Conservation (phyloP, 2,797 vertebrate species). For the Protonibea diacanthus region DNA sequence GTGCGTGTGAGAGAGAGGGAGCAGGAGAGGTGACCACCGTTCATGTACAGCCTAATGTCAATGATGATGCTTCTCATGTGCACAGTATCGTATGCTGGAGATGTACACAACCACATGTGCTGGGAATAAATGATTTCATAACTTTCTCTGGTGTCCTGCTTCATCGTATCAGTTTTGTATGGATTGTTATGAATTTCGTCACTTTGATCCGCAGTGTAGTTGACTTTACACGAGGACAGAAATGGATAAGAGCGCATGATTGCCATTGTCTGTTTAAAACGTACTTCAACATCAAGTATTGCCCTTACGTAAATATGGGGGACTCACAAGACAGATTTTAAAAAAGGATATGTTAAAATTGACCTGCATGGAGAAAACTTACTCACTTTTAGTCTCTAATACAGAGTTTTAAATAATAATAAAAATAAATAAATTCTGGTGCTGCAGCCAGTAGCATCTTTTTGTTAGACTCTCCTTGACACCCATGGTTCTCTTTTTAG, state of each 20-base stretch:
- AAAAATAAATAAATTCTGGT: too few relatives aligned
- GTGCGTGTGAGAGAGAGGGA: slow-evolving; percentile 37
- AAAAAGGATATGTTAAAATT: not conserved
- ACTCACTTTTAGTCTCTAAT: not conserved
- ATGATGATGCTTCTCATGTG: slow-evolving; percentile 81
- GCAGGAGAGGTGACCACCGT: slow-evolving; percentile 80
- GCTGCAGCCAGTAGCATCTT: too few relatives aligned
- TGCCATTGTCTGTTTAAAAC: not conserved
- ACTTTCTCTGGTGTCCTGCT: slow-evolving; percentile 62
- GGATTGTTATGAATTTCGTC: not conserved
- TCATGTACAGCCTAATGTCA: slow-evolving; percentile 78
- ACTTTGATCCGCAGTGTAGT: not conserved
- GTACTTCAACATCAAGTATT: not conserved
- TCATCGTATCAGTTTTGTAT: not conserved
- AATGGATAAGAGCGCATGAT: not conserved
- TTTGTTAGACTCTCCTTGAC: not conserved
- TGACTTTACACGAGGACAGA: not conserved
- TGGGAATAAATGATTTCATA: slow-evolving; percentile 90
- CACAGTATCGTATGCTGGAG: slow-evolving; percentile 82
- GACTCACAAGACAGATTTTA: not conserved
- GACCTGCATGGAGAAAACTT: not conserved
- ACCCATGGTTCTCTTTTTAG: not conserved
- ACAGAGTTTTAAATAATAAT: too few relatives aligned
- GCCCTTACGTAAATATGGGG: too few relatives aligned
- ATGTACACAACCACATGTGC: slow-evolving; percentile 86